Evolutionary conservation across 2,113 vertebrate species (phyloP).

Genomic region (Talpa occidentalis): DNA sequence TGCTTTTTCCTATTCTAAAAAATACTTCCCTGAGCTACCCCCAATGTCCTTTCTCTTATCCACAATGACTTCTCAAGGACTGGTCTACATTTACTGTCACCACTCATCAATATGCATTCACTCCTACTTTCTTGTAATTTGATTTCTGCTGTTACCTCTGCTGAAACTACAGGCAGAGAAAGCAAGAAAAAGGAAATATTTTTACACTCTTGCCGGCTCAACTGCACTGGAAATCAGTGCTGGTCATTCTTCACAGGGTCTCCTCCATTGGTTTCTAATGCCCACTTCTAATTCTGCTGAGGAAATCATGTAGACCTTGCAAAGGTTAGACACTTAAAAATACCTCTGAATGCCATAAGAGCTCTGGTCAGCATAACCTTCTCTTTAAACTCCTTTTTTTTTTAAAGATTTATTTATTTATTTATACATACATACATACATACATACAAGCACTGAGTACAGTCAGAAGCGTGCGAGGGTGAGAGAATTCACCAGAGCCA

Average conservation of each 20-base stretch:
- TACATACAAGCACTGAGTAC: no score
- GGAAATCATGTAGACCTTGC: neutral
- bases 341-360: neutral
- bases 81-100: neutral
- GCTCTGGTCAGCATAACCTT: neutral
- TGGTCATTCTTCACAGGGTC: neutral
- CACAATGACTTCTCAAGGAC: neutral
- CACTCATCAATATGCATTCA: neutral
- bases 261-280: neutral
- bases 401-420: no score
- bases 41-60: neutral
- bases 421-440: no score
- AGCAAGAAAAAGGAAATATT: neutral
- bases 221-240: neutral
- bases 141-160: neutral
- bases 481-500: no score
- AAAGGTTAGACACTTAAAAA: neutral
- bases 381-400: no score
- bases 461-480: no score
- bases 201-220: neutral
- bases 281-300: neutral
- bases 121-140: neutral
- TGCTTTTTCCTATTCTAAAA: neutral
- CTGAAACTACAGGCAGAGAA: neutral
- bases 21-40: neutral